Conservation (phyloP, 2,113 vertebrate genomes). For the Strix uralensis region DNA sequence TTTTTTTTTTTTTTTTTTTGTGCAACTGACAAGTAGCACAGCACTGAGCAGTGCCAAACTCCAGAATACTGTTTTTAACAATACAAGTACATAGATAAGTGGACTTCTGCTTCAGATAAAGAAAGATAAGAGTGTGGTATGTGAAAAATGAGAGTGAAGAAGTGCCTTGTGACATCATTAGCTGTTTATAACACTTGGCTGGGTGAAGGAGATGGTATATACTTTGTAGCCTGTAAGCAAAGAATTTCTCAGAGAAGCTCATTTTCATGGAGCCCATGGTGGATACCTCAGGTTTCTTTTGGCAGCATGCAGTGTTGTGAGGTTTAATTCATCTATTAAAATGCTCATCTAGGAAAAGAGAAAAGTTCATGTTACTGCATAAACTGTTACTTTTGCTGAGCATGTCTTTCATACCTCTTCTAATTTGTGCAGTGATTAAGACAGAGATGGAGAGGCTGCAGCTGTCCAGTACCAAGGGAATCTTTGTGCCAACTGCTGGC, state of each 20-base stretch:
- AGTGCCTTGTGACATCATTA: not conserved
- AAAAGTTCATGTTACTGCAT: not conserved
- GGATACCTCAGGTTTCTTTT: not conserved
- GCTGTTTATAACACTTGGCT: not conserved
- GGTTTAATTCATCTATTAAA: not conserved
- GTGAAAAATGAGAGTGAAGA: conserved; percentile 38
- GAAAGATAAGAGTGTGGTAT: not conserved
- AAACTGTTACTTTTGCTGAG: not conserved
- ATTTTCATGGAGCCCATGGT: not conserved
- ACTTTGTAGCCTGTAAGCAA: not conserved
- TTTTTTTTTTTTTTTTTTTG: not conserved
- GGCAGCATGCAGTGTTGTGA: not conserved
- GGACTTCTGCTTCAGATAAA: not conserved
- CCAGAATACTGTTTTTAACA: not conserved
- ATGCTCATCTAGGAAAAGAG: not conserved
- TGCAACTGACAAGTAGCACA: not conserved
- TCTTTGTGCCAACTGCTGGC: not conserved
- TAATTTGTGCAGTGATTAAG: not conserved
- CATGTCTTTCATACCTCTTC: not conserved
- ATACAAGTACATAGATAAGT: not conserved
- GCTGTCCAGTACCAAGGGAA: not conserved
- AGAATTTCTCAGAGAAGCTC: not conserved
- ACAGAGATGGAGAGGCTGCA: not conserved
- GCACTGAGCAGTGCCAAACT: not conserved
- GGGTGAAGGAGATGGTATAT: not conserved